phyloP scores from a whole-genome alignment of 1,140 invertebrate species.

The Protaetia brevitarsis region DNA sequence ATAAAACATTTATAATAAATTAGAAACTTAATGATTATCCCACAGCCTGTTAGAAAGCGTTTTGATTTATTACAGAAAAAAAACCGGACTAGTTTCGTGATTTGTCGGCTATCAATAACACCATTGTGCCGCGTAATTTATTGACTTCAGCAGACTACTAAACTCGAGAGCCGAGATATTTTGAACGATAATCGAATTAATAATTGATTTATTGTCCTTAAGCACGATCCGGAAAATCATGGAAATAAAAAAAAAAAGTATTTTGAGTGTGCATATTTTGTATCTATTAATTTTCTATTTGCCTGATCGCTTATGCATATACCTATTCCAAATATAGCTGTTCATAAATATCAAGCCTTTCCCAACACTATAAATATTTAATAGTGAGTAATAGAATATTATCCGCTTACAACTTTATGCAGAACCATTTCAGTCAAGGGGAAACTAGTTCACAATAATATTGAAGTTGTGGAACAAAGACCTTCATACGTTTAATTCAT shows the following conservation, averaged over 20 bases:
- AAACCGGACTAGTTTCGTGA: background rate
- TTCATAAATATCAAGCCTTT: too few relatives aligned
- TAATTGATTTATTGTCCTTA: constrained; percentile 13
- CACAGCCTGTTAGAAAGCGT: background rate
- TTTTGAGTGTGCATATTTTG: too few relatives aligned
- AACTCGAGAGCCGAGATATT: background rate
- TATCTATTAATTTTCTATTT: too few relatives aligned
- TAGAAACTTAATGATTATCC: background rate
- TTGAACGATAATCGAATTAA: background rate
- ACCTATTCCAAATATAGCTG: too few relatives aligned
- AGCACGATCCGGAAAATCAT: background rate
- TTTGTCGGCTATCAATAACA: constrained; percentile 1
- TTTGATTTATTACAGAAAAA: background rate
- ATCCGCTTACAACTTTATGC: too few relatives aligned
- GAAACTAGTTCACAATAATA: too few relatives aligned
- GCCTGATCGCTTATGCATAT: too few relatives aligned
- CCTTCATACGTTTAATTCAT: too few relatives aligned
- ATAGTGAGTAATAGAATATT: too few relatives aligned
- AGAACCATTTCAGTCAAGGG: too few relatives aligned
- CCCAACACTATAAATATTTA: too few relatives aligned
- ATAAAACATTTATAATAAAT: background rate
- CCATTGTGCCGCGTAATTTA: constrained; percentile 2
- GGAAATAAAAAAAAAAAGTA: background rate
- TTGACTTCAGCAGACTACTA: background rate
- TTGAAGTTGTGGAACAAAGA: too few relatives aligned